These are phyloP conservation scores for Acanthopleura granulata DNA, from an alignment of 2,888 invertebrate genomes.

Conservation along the genomic window DNA sequence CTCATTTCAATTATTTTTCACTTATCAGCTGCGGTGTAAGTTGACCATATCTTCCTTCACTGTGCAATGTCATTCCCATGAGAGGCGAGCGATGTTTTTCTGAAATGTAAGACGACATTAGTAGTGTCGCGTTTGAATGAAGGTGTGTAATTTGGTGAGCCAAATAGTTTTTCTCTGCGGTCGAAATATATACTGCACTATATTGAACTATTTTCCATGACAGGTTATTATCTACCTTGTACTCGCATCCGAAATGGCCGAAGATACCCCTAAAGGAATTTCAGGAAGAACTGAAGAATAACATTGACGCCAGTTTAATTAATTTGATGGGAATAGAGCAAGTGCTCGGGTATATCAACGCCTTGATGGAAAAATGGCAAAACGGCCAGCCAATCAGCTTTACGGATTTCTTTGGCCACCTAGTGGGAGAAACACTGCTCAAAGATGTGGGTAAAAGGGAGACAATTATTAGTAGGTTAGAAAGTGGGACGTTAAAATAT, in stretches of 20 bases:
- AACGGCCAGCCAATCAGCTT: conserved; percentile 71
- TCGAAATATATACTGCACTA: no score
- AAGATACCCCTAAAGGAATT: conserved; percentile 61
- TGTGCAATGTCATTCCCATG: no score
- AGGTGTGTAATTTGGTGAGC: no score
- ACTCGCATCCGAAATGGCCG: conserved; percentile 70
- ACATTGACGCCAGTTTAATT: conserved; percentile 65
- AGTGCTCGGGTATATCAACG: conserved; percentile 57
- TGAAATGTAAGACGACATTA: no score
- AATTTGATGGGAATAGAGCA: conserved; percentile 60
- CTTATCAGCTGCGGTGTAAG: no score
- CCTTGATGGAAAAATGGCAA: conserved; percentile 64
- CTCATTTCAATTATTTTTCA: no score
- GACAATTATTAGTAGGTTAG: no score
- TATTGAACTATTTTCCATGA: neutral
- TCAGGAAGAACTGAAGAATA: conserved; percentile 62
- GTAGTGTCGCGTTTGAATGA: no score
- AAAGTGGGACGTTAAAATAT: no score
- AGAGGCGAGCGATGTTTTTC: no score
- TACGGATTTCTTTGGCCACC: conserved; percentile 71
- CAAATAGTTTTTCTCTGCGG: no score
- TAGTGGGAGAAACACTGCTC: conserved; percentile 70
- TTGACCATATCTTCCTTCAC: no score
- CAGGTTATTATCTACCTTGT: conserved; percentile 70
- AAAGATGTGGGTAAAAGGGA: conserved; percentile 57